phyloP scores from a whole-genome alignment of 2,113 vertebrate species.

The Clupea harengus region DNA sequence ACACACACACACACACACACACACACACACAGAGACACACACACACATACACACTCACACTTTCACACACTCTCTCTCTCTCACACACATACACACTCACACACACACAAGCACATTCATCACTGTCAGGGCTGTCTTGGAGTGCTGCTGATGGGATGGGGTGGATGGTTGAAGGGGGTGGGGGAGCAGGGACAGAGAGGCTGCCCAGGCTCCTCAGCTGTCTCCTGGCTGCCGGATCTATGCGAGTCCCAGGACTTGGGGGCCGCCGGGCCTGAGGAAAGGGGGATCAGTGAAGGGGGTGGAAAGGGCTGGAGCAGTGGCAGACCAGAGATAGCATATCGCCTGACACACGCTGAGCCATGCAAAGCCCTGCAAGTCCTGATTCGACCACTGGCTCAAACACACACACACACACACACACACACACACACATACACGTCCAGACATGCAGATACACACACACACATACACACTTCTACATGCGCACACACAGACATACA shows the following conservation, averaged over 20 bases:
- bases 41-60: too few relatives aligned
- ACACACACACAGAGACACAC: too few relatives aligned
- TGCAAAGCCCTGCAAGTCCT: not conserved
- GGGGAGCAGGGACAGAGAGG: not conserved
- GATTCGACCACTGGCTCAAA: not conserved
- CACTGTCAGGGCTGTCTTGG: slow-evolving; percentile 27
- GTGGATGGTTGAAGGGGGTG: slow-evolving; percentile 22
- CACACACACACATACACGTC: not conserved
- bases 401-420: not conserved
- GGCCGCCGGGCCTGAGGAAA: slow-evolving; percentile 5
- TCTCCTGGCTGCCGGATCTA: slow-evolving; percentile 29
- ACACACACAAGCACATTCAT: slow-evolving; percentile 37
- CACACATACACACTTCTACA: not conserved
- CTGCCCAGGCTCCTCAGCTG: slow-evolving; percentile 16
- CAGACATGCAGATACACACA: not conserved
- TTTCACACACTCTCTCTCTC: not conserved
- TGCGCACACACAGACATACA: not conserved
- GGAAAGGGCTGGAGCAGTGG: slow-evolving; percentile 27
- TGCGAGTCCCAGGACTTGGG: slow-evolving; percentile 41
- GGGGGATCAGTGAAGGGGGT: not conserved
- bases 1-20: too few relatives aligned
- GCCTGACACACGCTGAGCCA: slow-evolving; percentile 17
- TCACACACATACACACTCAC: not conserved
- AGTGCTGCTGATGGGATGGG: slow-evolving; percentile 1
- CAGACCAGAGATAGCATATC: slow-evolving; percentile 41